phyloP scores from a whole-genome alignment of 1,140 invertebrate genomes.

The Anastrepha obliqua region DNA sequence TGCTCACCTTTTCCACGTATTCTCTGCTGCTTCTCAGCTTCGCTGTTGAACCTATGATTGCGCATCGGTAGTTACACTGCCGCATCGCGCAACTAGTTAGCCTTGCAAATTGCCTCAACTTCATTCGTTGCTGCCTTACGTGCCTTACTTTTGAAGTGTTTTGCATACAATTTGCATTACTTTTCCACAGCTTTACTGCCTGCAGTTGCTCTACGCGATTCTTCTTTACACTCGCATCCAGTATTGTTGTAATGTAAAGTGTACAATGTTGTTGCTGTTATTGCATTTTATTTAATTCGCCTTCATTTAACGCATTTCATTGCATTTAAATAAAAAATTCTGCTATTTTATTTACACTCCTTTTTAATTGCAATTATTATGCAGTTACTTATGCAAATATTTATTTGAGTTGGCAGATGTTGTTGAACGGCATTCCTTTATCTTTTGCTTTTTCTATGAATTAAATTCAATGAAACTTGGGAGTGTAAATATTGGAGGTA shows the following conservation, averaged over 20 bases:
- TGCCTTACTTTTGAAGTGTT: conserved; percentile 41
- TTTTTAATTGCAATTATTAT: conserved; percentile 35
- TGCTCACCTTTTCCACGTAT: background rate
- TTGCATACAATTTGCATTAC: conserved; percentile 53
- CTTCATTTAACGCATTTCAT: background rate
- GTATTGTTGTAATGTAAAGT: background rate
- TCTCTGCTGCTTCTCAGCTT: background rate
- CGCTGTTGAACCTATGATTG: background rate
- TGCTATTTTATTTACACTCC: conserved; percentile 30
- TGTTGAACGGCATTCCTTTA: background rate
- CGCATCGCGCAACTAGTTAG: background rate
- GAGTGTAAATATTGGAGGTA: too few relatives aligned
- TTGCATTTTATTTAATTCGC: background rate
- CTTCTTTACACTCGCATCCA: background rate
- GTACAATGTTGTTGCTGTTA: background rate
- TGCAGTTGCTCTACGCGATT: background rate
- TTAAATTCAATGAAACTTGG: too few relatives aligned
- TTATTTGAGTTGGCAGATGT: conserved; percentile 31
- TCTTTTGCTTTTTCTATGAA: too few relatives aligned
- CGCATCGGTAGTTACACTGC: background rate
- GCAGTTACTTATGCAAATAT: conserved; percentile 35
- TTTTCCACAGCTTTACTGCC: conserved; percentile 22
- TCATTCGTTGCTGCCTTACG: background rate
- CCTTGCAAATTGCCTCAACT: conserved; percentile 13
- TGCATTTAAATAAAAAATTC: background rate